A percentile compares a stretch with the other conserved stretches of the same genome.
Conservation (phyloP, 2,797 vertebrate genomes). For the Champsocephalus esox region DNA sequence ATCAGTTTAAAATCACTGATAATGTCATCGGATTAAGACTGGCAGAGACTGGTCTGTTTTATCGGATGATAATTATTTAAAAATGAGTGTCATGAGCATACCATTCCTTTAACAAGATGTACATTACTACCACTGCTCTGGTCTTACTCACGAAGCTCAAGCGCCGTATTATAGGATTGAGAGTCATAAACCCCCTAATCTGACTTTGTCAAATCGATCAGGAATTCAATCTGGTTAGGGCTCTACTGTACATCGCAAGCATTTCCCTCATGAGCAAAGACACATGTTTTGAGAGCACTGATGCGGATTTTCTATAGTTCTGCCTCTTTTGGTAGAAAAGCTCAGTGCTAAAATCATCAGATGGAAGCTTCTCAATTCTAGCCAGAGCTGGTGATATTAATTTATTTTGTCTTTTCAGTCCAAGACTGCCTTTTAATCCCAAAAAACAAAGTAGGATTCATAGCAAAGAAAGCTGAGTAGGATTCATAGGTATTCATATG, state of each 20-base stretch:
- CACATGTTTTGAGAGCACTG: neutral
- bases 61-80: no score
- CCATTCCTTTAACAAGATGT: neutral
- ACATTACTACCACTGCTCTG: slow-evolving; percentile 1
- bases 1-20: no score
- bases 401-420: neutral
- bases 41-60: no score
- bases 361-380: neutral
- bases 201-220: neutral
- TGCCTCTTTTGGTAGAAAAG: neutral
- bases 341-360: neutral
- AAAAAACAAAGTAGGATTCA: slow-evolving; percentile 5
- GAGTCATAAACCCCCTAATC: neutral
- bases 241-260: neutral
- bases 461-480: neutral
- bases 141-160: neutral
- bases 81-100: no score
- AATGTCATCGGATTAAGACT: no score
- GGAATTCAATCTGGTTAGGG: neutral
- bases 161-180: neutral
- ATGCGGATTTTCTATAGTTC: neutral
- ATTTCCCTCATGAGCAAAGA: neutral
- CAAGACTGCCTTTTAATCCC: neutral
- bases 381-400: neutral
- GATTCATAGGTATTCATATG: neutral